Evolutionary conservation across 1,140 invertebrate species (phyloP).

Genomic region (Eupeodes corollae): DNA sequence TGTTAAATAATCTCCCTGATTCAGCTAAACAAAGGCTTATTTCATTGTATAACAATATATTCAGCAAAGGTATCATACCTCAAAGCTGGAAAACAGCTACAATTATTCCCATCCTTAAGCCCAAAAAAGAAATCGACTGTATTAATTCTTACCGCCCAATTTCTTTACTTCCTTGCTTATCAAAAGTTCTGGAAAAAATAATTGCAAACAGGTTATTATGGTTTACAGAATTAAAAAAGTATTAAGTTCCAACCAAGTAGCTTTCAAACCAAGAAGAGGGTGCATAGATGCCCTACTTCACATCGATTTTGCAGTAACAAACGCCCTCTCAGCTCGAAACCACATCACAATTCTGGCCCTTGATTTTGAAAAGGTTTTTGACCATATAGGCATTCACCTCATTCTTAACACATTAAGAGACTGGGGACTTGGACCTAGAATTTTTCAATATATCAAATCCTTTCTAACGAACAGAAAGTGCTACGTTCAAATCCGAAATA

Average conservation of each 20-base stretch:
- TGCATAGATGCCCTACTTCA: constrained; percentile 1
- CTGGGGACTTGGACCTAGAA: not conserved
- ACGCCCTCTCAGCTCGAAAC: not conserved
- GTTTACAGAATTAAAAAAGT: too few relatives aligned
- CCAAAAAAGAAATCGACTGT: too few relatives aligned
- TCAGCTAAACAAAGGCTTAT: too few relatives aligned
- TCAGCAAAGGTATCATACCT: too few relatives aligned
- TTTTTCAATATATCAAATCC: not conserved
- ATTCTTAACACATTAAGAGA: not conserved
- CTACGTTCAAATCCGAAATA: constrained; percentile 1
- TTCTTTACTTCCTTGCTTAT: too few relatives aligned
- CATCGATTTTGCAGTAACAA: not conserved
- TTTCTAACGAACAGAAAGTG: constrained; percentile 1
- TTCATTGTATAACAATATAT: too few relatives aligned
- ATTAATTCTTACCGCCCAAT: too few relatives aligned
- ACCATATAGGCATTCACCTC: not conserved
- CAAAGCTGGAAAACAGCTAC: too few relatives aligned
- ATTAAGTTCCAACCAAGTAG: not conserved
- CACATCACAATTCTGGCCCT: not conserved
- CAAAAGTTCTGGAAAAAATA: too few relatives aligned
- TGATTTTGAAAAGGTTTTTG: constrained; percentile 3
- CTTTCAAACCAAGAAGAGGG: constrained; percentile 1
- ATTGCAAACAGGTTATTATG: too few relatives aligned
- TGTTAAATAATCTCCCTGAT: too few relatives aligned
- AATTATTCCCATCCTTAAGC: too few relatives aligned